Evolutionary conservation across 2,888 invertebrate species (phyloP).

Genomic region (Cheilosia grossa): DNA sequence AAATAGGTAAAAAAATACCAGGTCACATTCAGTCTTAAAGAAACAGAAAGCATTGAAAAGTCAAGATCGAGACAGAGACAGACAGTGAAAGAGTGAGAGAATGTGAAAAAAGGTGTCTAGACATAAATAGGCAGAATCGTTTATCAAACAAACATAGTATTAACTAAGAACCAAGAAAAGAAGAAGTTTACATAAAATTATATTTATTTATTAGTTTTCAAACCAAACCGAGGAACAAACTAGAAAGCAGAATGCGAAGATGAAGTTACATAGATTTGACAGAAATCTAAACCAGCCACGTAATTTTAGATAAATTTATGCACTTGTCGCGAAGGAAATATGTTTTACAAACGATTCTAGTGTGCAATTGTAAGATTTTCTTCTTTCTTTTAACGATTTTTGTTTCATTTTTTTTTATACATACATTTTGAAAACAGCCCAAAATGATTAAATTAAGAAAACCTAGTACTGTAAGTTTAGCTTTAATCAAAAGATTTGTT

Average conservation of each 20-base stretch:
- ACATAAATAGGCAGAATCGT: conserved; percentile 61
- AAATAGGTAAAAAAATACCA: conserved; percentile 73
- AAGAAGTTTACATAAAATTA: conserved; percentile 38
- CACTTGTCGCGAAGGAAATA: conserved; percentile 36
- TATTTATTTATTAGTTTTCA: conserved; percentile 14
- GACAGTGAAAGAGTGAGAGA: conserved; percentile 6
- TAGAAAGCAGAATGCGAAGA: conserved; percentile 12
- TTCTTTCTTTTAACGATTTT: conserved; percentile 25
- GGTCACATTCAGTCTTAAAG: conserved; percentile 72
- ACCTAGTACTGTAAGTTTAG: conserved; percentile 60
- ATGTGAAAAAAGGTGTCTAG: conserved; percentile 46
- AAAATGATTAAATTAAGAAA: conserved; percentile 57
- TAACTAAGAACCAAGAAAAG: conserved; percentile 47
- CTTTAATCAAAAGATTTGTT: conserved; percentile 41
- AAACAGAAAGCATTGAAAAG: conserved; percentile 45
- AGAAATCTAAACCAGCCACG: conserved; percentile 40
- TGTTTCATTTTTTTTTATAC: conserved; percentile 63
- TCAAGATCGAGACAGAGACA: conserved; percentile 52
- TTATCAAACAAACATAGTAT: conserved; percentile 46
- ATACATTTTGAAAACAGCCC: conserved; percentile 23
- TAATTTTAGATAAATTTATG: conserved; percentile 59
- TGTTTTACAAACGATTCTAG: conserved; percentile 43
- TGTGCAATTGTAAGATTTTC: conserved; percentile 51
- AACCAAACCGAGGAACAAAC: conserved; percentile 3
- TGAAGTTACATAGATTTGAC: conserved; percentile 48